phyloP scores from a whole-genome alignment of 2,113 vertebrate genomes.

The Corythornis cristatus region DNA sequence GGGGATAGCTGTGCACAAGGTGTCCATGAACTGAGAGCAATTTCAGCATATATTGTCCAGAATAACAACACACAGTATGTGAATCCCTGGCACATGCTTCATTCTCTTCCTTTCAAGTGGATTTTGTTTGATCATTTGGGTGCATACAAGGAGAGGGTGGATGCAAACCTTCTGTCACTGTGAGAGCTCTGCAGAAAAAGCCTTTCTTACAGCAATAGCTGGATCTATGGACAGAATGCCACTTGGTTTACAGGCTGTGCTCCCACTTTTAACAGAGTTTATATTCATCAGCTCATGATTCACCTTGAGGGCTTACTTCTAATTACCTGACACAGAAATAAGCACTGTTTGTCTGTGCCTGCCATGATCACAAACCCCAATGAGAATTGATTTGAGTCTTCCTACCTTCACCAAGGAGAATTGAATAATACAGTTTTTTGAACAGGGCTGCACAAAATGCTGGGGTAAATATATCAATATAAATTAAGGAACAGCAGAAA shows the following conservation, averaged over 20 bases:
- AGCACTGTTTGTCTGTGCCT: background rate
- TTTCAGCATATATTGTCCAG: background rate
- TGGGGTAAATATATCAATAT: background rate
- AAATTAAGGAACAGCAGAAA: background rate
- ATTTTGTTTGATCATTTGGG: background rate
- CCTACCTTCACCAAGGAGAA: background rate
- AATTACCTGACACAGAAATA: background rate
- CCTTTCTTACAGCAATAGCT: background rate
- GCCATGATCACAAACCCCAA: background rate
- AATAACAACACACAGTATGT: background rate
- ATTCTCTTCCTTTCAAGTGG: background rate
- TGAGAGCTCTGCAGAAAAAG: background rate
- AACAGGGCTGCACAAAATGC: background rate
- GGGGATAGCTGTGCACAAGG: background rate
- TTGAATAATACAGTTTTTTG: background rate
- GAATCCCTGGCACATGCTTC: background rate
- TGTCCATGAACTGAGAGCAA: background rate
- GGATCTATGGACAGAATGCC: background rate
- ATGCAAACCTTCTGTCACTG: background rate
- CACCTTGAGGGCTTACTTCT: background rate
- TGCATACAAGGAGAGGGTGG: background rate
- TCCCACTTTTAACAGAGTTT: background rate
- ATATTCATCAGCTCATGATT: background rate
- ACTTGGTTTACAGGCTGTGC: background rate
- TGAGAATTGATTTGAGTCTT: conserved; percentile 4